Conservation (phyloP, 1,140 invertebrate genomes). For the Diachasma alloeum region DNA sequence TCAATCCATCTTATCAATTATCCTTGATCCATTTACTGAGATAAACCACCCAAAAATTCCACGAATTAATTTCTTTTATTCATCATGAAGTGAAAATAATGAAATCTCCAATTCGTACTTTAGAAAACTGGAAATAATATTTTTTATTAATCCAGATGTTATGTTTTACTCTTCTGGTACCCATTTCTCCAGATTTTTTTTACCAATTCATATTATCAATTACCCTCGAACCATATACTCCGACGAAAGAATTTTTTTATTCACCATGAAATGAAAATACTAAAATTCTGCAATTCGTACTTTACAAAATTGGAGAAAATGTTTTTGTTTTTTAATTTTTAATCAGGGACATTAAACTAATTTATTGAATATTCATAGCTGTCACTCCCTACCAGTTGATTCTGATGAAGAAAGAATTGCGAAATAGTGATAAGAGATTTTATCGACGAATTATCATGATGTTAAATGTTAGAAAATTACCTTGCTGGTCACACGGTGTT, state of each 20-base stretch:
- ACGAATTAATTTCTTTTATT: no score
- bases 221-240: no score
- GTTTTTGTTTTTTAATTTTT: not conserved
- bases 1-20: no score
- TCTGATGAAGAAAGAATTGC: not conserved
- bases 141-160: no score
- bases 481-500: slow-evolving; percentile 19
- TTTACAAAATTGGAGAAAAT: not conserved
- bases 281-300: not conserved
- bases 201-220: no score
- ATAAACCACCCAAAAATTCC: no score
- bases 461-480: slow-evolving; percentile 11
- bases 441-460: slow-evolving; percentile 10
- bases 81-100: no score
- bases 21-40: no score
- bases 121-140: no score
- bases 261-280: not conserved
- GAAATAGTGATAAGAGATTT: slow-evolving; percentile 12
- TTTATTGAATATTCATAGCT: not conserved
- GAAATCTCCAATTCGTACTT: no score
- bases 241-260: not conserved
- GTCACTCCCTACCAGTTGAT: not conserved
- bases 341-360: not conserved
- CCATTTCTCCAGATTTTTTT: no score
- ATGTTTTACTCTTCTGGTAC: no score